A percentile compares a stretch with the other conserved stretches of the same genome.
phyloP scores from a whole-genome alignment of 2,797 vertebrate genomes.

The Aratinga solstitialis region DNA sequence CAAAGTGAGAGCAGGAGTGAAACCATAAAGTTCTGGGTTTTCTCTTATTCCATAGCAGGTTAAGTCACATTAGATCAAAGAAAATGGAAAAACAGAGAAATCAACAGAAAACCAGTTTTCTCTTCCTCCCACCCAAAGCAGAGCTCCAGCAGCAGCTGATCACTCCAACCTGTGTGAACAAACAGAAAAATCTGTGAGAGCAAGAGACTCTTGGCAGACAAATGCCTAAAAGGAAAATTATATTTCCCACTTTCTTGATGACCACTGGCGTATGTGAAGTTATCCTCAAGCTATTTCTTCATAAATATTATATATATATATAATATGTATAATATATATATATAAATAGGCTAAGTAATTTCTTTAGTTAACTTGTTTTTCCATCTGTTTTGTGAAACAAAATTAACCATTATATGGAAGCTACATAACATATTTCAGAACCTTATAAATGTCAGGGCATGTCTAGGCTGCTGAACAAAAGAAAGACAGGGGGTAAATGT shows the following conservation, averaged over 20 bases:
- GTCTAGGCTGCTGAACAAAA: background rate
- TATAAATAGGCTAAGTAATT: background rate
- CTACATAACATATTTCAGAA: background rate
- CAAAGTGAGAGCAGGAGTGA: background rate
- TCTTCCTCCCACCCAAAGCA: background rate
- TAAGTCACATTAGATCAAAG: background rate
- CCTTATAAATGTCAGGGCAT: background rate
- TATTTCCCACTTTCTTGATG: background rate
- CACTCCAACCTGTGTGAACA: background rate
- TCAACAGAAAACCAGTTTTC: background rate
- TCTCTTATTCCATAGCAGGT: background rate
- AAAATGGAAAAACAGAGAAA: background rate
- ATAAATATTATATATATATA: background rate
- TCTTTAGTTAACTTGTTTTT: background rate
- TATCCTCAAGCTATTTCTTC: background rate
- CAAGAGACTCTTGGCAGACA: rapidly evolving
- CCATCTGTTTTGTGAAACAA: background rate
- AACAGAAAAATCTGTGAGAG: background rate
- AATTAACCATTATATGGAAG: background rate
- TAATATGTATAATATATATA: background rate
- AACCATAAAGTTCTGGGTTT: background rate
- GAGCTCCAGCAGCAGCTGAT: background rate
- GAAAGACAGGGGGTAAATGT: background rate
- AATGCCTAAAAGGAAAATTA: background rate
- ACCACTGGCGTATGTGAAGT: background rate